Percentiles rank a stretch among this genome's conserved stretches.
Evolutionary conservation across 2,888 invertebrate species (phyloP).

Genomic region (Cephus sareptanus): DNA sequence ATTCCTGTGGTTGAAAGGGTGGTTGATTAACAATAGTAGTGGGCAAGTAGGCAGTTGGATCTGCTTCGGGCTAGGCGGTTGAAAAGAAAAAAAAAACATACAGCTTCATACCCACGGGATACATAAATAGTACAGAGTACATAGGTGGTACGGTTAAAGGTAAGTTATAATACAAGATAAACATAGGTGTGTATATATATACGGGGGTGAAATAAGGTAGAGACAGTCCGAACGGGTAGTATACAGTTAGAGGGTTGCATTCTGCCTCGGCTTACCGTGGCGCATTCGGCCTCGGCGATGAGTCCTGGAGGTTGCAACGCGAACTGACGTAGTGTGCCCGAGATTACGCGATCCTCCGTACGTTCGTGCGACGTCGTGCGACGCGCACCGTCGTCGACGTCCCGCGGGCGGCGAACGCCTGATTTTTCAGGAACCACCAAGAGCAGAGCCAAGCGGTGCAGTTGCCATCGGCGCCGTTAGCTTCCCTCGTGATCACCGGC

Average conservation of each 20-base stretch:
- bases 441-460: not conserved
- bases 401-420: not conserved
- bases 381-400: constrained; percentile 16
- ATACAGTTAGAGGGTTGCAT: not conserved
- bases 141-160: not conserved
- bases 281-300: not conserved
- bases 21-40: not conserved
- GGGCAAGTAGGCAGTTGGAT: not conserved
- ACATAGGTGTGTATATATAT: not conserved
- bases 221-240: not conserved
- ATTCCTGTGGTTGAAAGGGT: not conserved
- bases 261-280: not conserved
- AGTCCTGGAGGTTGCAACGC: not conserved
- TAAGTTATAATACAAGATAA: not conserved
- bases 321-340: not conserved
- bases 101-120: not conserved
- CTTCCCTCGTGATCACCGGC: not conserved
- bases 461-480: not conserved
- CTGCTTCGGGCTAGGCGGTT: not conserved
- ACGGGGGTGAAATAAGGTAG: not conserved
- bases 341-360: not conserved
- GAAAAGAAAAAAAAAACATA: not conserved
- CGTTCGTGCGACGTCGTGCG: constrained; percentile 23
- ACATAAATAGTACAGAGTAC: not conserved
- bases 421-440: not conserved